phyloP scores from a whole-genome alignment of 2,888 invertebrate genomes.

The Oligia latruncula region DNA sequence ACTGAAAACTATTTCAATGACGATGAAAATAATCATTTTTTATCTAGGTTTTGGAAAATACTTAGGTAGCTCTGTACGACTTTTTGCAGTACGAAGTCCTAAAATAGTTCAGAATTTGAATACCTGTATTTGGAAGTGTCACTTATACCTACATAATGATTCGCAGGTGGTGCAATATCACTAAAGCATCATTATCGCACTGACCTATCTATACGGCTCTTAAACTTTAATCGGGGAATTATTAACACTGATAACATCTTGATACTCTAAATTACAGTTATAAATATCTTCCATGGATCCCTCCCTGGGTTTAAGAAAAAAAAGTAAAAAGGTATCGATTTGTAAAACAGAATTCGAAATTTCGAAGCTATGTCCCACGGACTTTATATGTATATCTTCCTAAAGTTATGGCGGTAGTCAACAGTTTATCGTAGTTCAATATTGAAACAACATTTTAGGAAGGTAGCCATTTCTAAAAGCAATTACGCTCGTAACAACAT shows the following conservation, averaged over 20 bases:
- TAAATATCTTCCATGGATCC: conserved; percentile 11
- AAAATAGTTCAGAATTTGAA: conserved; percentile 17
- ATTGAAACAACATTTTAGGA: conserved; percentile 8
- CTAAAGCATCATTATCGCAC: conserved; percentile 38
- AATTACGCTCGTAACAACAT: conserved; percentile 38
- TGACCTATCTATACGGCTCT: conserved; percentile 42
- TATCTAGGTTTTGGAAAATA: background rate
- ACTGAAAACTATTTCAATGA: background rate
- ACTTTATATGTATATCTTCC: background rate
- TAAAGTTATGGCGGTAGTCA: background rate
- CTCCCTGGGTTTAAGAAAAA: background rate
- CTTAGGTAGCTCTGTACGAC: background rate
- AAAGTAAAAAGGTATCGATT: background rate
- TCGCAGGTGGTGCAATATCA: conserved; percentile 33
- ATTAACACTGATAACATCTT: conserved; percentile 27
- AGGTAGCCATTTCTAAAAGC: conserved; percentile 24
- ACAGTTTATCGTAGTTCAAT: conserved; percentile 1
- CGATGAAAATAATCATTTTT: background rate
- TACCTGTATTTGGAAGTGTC: background rate
- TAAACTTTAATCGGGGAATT: conserved; percentile 37
- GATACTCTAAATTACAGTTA: conserved; percentile 17
- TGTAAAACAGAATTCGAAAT: background rate
- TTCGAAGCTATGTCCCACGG: no score
- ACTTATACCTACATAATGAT: background rate
- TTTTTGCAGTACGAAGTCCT: background rate